phyloP scores from a whole-genome alignment of 2,888 invertebrate species.

The Philhelius pedissequus region DNA sequence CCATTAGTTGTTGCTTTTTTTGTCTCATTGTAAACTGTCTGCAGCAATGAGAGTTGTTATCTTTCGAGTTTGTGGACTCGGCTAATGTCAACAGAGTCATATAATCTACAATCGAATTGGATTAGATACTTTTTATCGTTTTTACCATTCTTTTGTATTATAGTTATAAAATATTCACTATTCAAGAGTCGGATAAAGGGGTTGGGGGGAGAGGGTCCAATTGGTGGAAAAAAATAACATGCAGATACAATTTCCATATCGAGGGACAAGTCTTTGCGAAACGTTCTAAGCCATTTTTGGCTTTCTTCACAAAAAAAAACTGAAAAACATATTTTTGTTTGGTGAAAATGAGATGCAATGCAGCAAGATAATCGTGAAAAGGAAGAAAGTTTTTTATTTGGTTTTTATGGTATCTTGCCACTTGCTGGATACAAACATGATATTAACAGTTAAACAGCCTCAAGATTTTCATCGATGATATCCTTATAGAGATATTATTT shows the following conservation, averaged over 20 bases:
- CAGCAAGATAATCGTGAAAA: background rate
- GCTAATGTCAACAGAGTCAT: conserved; percentile 36
- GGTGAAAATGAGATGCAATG: conserved; percentile 52
- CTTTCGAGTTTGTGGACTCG: conserved; percentile 1
- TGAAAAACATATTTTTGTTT: background rate
- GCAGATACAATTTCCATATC: conserved; percentile 43
- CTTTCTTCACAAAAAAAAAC: conserved; percentile 1
- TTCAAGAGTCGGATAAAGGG: background rate
- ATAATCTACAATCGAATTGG: conserved; percentile 59
- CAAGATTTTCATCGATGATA: conserved; percentile 37
- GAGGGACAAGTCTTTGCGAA: conserved; percentile 40
- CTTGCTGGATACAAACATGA: background rate
- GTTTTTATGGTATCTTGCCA: conserved; percentile 30
- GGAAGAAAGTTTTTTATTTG: conserved; percentile 26
- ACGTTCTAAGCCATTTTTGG: conserved; percentile 62
- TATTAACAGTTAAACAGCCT: background rate
- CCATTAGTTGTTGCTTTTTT: conserved; percentile 23
- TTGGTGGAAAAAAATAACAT: conserved; percentile 33
- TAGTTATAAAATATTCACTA: background rate
- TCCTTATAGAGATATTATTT: conserved; percentile 47
- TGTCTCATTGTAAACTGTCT: conserved; percentile 3
- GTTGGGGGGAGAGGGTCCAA: background rate
- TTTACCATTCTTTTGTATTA: background rate
- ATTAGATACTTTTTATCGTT: conserved; percentile 32
- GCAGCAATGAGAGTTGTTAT: conserved; percentile 20